A percentile compares a stretch with the other conserved stretches of the same genome.
These are phyloP conservation scores for Ceryle rudis DNA, from an alignment of 2,797 vertebrate genomes.

Conservation along the genomic window DNA sequence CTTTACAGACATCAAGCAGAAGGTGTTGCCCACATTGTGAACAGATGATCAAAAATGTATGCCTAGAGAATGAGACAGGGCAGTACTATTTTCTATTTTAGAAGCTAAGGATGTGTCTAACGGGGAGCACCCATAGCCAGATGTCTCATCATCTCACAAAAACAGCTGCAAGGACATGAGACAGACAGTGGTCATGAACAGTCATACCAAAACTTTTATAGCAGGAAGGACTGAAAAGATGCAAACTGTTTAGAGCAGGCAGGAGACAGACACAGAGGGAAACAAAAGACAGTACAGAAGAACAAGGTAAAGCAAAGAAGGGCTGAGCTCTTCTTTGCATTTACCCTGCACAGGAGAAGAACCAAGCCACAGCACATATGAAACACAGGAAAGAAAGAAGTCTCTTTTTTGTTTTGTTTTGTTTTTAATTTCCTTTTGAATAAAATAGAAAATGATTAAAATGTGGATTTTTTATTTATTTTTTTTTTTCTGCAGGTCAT, in stretches of 20 bases:
- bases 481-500: not conserved
- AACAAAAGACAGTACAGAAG: not conserved
- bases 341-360: not conserved
- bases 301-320: not conserved
- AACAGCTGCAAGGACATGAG: not conserved
- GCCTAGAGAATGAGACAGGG: not conserved
- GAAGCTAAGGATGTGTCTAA: not conserved
- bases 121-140: not conserved
- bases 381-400: not conserved
- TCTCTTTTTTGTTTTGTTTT: not conserved
- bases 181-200: not conserved
- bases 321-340: not conserved
- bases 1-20: constrained; percentile 13
- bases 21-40: not conserved
- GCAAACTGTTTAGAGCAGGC: constrained; percentile 5
- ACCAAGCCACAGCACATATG: not conserved
- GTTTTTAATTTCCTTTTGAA: not conserved
- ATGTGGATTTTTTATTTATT: not conserved
- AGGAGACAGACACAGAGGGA: not conserved
- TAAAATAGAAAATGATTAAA: constrained; percentile 37
- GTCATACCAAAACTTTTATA: not conserved
- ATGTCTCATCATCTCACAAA: not conserved
- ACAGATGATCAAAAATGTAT: not conserved
- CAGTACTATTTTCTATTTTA: not conserved
- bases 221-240: not conserved